phyloP scores from a whole-genome alignment of 2,113 vertebrate genomes.

The Cacatua alba region DNA sequence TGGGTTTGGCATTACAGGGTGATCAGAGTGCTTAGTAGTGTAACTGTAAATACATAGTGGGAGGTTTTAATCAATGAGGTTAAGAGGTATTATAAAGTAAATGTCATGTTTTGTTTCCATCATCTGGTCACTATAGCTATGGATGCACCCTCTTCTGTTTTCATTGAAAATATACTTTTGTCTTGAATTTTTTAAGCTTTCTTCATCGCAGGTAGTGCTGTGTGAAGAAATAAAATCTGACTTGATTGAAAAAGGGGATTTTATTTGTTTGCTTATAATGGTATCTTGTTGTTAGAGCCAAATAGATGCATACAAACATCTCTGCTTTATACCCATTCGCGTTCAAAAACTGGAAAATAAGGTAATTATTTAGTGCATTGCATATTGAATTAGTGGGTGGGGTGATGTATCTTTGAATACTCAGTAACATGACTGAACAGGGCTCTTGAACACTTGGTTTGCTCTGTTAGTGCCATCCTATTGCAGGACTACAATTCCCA shows the following conservation, averaged over 20 bases:
- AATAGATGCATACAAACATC: background rate
- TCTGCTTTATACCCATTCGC: background rate
- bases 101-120: fast-evolving
- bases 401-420: background rate
- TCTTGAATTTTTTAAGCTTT: background rate
- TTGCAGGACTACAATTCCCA: background rate
- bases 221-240: background rate
- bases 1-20: fast-evolving
- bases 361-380: background rate
- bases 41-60: background rate
- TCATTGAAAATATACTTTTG: background rate
- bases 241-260: background rate
- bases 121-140: fast-evolving
- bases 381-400: background rate
- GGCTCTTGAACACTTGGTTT: background rate
- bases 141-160: background rate
- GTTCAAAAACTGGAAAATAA: background rate
- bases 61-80: background rate
- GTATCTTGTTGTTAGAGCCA: background rate
- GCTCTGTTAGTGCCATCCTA: background rate
- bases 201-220: background rate
- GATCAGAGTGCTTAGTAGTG: background rate
- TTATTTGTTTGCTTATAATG: background rate
- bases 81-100: background rate
- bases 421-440: background rate